Base-by-base conservation (phyloP, 2,888 invertebrate species). In the Eulithis testata region DNA sequence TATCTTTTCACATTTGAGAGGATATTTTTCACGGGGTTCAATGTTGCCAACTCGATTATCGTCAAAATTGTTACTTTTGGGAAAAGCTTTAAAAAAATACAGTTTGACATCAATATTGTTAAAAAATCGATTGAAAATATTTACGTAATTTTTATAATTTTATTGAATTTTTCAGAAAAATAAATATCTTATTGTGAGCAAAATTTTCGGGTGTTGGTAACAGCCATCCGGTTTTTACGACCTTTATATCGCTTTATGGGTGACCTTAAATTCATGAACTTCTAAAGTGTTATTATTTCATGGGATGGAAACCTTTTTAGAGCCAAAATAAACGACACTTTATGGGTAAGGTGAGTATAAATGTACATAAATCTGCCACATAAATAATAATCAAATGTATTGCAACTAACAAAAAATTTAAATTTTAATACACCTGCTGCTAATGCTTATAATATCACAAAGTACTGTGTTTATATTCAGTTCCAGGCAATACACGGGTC, bases 401-500 rank as follows among this genome's bases (percentile, higher is more conserved):
- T 11, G 11, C 51, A 40, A 40, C 31, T 3, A 40, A 40, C 8
- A 40, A 40, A 8, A 40, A 40, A n/a, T n/a, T n/a, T n/a, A n/a
- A n/a, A n/a, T n/a, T n/a, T n/a, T n/a, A n/a, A n/a, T n/a, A n/a
- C n/a, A n/a, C n/a, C 40, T 40, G 40, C 9, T 40, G 9, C 21
- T 21, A 1, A 21, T 40, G 40, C 8, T 40, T 40, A 40, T 9
- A 40, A 40, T 9, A 40, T 40, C 40, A 40, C 40, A 40, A 40
- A 40, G 40, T 47, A 40, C 11, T 44, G 31, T 63, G 43, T 64
- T 58, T 59, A 58, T 58, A 54, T 14, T 44, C 58, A 58, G 49
- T 44, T 54, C 60, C 36, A 47, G 7, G 51, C 60, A 65, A 66
- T 66, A 58, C 76, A 76, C 77, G 77, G 74, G 73, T 69, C 70